These are phyloP conservation scores for Zosterops borbonicus DNA, from an alignment of 2,113 vertebrate genomes.

Conservation along the genomic window DNA sequence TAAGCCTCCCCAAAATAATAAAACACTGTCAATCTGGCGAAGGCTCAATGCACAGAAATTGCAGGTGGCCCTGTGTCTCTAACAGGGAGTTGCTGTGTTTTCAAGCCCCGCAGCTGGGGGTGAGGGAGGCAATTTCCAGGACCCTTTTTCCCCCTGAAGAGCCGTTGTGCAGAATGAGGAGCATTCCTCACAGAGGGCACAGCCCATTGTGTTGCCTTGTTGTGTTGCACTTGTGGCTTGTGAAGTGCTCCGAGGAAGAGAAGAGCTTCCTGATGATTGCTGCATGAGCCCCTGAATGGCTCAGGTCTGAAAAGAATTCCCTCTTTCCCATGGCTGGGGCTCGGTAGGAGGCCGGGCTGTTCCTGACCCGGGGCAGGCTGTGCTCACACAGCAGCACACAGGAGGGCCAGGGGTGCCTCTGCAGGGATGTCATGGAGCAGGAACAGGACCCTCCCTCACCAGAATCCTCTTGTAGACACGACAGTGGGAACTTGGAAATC, in stretches of 20 bases:
- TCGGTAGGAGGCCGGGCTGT: not conserved
- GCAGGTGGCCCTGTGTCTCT: not conserved
- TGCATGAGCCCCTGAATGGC: not conserved
- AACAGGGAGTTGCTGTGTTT: not conserved
- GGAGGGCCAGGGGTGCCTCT: not conserved
- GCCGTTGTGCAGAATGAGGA: not conserved
- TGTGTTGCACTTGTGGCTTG: not conserved
- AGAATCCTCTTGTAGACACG: not conserved
- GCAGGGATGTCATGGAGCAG: rapidly evolving
- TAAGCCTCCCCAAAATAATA: not conserved
- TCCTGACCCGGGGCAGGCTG: not conserved
- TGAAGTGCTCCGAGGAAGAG: not conserved
- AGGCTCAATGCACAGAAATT: not conserved
- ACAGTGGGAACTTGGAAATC: not conserved
- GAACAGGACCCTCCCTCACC: not conserved
- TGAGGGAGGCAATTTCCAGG: not conserved
- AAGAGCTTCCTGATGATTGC: not conserved
- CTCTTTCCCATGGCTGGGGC: rapidly evolving
- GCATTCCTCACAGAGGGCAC: not conserved
- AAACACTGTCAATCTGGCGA: not conserved
- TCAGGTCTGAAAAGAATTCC: not conserved
- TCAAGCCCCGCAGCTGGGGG: not conserved
- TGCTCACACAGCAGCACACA: not conserved
- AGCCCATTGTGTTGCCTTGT: not conserved
- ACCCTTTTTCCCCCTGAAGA: not conserved